Conservation (phyloP, 30 jellyfish, hydroid and myxozoan species). For the Aurelia aurita region DNA sequence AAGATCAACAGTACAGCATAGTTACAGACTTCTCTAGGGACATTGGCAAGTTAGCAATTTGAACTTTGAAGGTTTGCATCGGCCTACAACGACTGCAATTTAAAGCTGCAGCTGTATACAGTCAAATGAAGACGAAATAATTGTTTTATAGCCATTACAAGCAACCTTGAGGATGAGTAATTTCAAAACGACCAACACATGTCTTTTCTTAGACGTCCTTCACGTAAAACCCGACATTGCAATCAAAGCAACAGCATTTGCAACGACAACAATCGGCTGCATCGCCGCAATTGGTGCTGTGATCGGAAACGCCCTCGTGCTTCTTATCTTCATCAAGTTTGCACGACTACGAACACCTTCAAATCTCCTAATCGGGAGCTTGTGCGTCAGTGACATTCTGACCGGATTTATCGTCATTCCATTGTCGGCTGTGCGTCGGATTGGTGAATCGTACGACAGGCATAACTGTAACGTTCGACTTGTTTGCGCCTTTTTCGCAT, state of each 20-base stretch:
- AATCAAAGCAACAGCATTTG: slow-evolving; percentile 40
- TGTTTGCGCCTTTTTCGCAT: slow-evolving; percentile 67
- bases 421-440: slow-evolving; percentile 28
- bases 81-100: too few relatives aligned
- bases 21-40: too few relatives aligned
- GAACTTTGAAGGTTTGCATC: too few relatives aligned
- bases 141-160: too few relatives aligned
- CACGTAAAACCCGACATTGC: slow-evolving; percentile 39
- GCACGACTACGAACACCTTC: slow-evolving; percentile 68
- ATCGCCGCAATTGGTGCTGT: slow-evolving; percentile 43
- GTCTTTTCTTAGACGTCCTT: slow-evolving; percentile 44
- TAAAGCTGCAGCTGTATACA: too few relatives aligned
- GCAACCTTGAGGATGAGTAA: too few relatives aligned
- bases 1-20: too few relatives aligned
- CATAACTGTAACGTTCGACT: slow-evolving; percentile 49
- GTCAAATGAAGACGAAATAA: too few relatives aligned
- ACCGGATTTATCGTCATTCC: slow-evolving; percentile 60
- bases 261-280: slow-evolving; percentile 41
- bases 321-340: slow-evolving; percentile 20
- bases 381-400: slow-evolving; percentile 45
- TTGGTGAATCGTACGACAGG: slow-evolving; percentile 41
- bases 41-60: too few relatives aligned
- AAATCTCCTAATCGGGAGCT: slow-evolving; percentile 46
- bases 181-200: neutral
- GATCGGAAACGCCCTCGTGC: slow-evolving; percentile 44